Evolutionary conservation across 2,113 vertebrate species (phyloP), one percentile per base, ranked within the genome.

Genomic region (Kryptolebias marmoratus): DNA sequence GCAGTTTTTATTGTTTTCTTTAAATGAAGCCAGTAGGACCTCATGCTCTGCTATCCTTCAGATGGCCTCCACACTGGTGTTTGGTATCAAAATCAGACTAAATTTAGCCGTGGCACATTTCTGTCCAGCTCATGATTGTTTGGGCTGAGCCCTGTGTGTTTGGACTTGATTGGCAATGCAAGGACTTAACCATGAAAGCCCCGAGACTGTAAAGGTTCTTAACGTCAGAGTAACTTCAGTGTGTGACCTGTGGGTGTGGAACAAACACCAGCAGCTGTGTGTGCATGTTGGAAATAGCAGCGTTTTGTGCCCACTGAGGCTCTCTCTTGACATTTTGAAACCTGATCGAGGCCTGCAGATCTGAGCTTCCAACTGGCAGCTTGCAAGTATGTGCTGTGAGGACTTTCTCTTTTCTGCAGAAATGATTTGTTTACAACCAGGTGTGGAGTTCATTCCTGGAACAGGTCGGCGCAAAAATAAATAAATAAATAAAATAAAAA

Each of bases 271-370:
- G 79, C 84, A 88, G 88, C 87, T 88, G 87, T 50, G 71, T 64
- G 66, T 50, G 71, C 48, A 42, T 68, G 83, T 82, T 84, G 68
- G 78, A 91, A 91, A 92, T 88, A 89, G 88, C 74, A 80, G 58
- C 63, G 64, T 86, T 83, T 80, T 79, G 74, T 82, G 69, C 61
- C 79, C 83, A 65, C 78, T 60, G 68, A 61, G 53, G 55, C 66
- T 73, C 49, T 32, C 66, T 73, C 49, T 32, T 75, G 80, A 75
- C 86, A 79, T 80, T 79, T 74, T 56, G 89, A 87, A 90, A 91
- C 84, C 49, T 70, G 90, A 91, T 73, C 80, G 39, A 77, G 82
- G 87, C 68, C 67, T 66, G 69, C 73, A 47, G 62, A 27, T 77
- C 70, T 72, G 66, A 44, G 79, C 68, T 82, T 81, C 81, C 69